phyloP scores from a whole-genome alignment of 2,888 invertebrate genomes.

The Dryocosmus kuriphilus region DNA sequence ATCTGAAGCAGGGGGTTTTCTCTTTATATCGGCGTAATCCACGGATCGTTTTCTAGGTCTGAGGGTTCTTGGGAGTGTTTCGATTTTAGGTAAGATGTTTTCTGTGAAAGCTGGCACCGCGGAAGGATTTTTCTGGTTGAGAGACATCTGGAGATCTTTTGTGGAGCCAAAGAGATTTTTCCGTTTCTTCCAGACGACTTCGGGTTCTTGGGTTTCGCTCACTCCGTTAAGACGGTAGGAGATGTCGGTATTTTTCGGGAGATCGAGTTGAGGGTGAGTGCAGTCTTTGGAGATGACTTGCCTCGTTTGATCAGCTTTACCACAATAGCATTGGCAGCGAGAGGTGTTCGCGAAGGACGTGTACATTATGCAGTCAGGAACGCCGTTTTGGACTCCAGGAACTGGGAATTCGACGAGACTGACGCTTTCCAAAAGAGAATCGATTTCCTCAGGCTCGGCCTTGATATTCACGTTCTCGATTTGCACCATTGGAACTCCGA shows the following conservation, averaged over 20 bases:
- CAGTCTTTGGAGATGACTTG: conserved; percentile 36
- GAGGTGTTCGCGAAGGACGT: conserved; percentile 18
- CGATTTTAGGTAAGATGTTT: background rate
- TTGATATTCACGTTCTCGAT: conserved; percentile 72
- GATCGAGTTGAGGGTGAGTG: background rate
- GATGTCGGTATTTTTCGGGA: background rate
- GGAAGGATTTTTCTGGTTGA: background rate
- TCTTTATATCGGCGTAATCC: conserved; percentile 57
- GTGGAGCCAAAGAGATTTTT: background rate
- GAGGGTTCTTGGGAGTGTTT: conserved; percentile 55
- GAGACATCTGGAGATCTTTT: background rate
- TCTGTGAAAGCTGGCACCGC: background rate
- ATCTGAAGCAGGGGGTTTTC: conserved; percentile 41
- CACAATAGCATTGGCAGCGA: conserved; percentile 14
- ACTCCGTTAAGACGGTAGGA: background rate
- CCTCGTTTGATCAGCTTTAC: conserved; percentile 4
- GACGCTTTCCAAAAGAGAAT: conserved; percentile 41
- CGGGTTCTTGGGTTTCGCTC: background rate
- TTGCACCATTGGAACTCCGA: conserved; percentile 71
- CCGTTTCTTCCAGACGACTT: conserved; percentile 21
- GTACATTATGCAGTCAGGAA: conserved; percentile 7
- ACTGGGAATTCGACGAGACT: conserved; percentile 30
- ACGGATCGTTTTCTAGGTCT: conserved; percentile 66
- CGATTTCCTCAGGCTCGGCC: conserved; percentile 67
- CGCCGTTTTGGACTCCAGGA: background rate